Percentiles rank a stretch among this genome's conserved stretches.
Conservation (phyloP, 2,113 vertebrate species). For the Sciurus niger region DNA sequence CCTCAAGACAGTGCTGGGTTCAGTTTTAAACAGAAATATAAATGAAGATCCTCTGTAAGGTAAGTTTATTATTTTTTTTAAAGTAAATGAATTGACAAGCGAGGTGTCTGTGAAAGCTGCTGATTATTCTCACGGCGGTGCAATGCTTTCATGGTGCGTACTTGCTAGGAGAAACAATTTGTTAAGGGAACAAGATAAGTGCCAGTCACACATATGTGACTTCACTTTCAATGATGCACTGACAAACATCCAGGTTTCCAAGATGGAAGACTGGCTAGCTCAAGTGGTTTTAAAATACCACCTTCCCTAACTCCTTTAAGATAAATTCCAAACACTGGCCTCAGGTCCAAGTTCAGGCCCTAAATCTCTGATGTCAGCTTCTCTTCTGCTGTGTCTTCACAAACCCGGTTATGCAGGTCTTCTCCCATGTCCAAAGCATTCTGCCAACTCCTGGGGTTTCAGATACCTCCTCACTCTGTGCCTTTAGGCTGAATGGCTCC, state of each 20-base stretch:
- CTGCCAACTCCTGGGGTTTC: neutral
- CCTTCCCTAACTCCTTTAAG: neutral
- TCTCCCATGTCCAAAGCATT: neutral
- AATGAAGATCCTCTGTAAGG: neutral
- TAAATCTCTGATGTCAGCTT: neutral
- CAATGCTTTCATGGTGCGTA: neutral
- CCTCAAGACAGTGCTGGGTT: neutral
- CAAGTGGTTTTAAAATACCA: neutral
- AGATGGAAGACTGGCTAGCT: neutral
- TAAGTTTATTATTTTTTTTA: neutral
- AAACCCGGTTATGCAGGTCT: neutral
- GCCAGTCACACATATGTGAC: neutral
- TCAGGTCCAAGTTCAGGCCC: neutral
- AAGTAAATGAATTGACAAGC: neutral
- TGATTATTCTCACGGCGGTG: neutral
- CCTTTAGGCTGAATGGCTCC: neutral
- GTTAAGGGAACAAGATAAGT: neutral
- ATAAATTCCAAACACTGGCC: neutral
- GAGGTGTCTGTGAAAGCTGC: neutral
- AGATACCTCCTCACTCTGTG: neutral
- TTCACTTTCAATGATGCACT: neutral
- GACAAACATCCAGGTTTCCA: neutral
- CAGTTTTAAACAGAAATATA: slow-evolving; percentile 29
- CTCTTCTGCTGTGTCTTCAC: neutral
- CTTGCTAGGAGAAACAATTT: neutral